Evolutionary conservation across 2,888 invertebrate species (phyloP).

Genomic region (Noctua janthe): DNA sequence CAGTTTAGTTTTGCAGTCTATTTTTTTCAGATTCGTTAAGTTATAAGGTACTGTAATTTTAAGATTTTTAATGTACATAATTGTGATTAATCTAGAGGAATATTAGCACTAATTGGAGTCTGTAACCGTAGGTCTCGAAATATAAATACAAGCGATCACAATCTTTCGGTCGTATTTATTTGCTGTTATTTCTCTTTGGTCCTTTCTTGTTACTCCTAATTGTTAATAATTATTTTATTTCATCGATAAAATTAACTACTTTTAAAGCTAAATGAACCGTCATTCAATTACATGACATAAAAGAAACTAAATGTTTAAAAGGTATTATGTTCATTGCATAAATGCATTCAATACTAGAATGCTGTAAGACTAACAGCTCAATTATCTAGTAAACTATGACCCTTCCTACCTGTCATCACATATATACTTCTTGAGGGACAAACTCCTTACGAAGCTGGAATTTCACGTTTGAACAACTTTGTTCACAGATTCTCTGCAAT

Average conservation of each 20-base stretch:
- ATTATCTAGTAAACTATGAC: not conserved
- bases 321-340: not conserved
- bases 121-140: not conserved
- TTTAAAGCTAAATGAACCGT: not conserved
- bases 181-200: not conserved
- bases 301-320: not conserved
- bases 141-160: slow-evolving; percentile 22
- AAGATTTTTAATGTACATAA: not conserved
- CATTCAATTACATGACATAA: not conserved
- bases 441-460: not conserved
- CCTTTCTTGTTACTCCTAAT: not conserved
- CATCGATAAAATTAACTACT: no score
- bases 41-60: no score
- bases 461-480: not conserved
- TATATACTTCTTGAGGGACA: not conserved
- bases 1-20: not conserved
- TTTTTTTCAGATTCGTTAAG: not conserved
- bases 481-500: not conserved
- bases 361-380: not conserved
- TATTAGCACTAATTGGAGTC: not conserved
- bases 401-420: not conserved
- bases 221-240: slow-evolving; percentile 17
- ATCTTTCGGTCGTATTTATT: slow-evolving; percentile 11
- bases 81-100: not conserved
- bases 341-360: no score